Conservation (phyloP, 2,113 vertebrate genomes). For the Chaenogobius annularis region DNA sequence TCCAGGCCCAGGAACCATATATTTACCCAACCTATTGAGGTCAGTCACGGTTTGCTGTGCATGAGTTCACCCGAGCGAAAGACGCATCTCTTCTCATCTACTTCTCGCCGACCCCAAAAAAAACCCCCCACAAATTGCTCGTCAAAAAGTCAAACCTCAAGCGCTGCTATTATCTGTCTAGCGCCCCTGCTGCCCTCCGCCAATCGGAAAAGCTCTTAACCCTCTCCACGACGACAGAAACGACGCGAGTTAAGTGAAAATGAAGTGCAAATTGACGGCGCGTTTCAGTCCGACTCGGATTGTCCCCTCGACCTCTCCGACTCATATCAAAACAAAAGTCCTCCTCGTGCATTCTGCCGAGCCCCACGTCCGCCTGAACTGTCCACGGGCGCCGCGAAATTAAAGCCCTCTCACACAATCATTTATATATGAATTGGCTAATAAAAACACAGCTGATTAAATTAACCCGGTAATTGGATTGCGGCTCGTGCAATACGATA, state of each 20-base stretch:
- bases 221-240: slow-evolving; percentile 36
- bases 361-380: slow-evolving; percentile 22
- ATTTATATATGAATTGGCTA: slow-evolving; percentile 42
- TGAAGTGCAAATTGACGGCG: slow-evolving; percentile 46
- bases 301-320: slow-evolving; percentile 47
- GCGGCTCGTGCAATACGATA: slow-evolving; percentile 39
- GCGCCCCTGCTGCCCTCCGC: slow-evolving; percentile 1
- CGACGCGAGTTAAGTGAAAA: slow-evolving; percentile 21
- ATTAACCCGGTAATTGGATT: slow-evolving; percentile 62
- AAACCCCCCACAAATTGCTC: slow-evolving; percentile 21
- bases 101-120: neutral
- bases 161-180: slow-evolving; percentile 2
- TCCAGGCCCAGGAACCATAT: neutral
- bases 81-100: neutral
- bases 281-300: slow-evolving; percentile 45
- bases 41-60: slow-evolving; percentile 4
- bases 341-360: slow-evolving; percentile 8
- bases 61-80: neutral
- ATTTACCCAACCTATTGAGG: slow-evolving; percentile 1
- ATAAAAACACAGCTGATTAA: slow-evolving; percentile 58
- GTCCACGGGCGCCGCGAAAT: slow-evolving; percentile 14
- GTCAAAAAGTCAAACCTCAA: slow-evolving; percentile 15
- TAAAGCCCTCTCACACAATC: slow-evolving; percentile 26
- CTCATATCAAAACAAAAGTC: slow-evolving; percentile 19
- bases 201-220: slow-evolving; percentile 28